Evolutionary conservation across 1,140 invertebrate genomes (phyloP), one percentile per base, ranked within the genome.

Genomic region (Dufourea novaeangliae): DNA sequence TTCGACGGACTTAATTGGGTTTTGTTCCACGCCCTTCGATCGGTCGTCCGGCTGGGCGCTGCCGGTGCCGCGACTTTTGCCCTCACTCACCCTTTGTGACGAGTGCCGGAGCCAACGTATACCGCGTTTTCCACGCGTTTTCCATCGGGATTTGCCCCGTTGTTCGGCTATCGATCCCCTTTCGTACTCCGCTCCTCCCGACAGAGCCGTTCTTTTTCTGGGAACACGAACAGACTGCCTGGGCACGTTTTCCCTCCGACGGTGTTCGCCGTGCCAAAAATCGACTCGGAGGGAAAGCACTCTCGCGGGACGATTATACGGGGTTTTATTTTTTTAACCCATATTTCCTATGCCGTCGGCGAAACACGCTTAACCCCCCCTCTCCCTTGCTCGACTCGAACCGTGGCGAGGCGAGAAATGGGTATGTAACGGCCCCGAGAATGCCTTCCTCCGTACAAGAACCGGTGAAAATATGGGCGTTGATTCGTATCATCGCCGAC

Each of bases 11-110:
- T 83, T 84, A 84, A 84, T 84, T 84, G 82, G 82, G 77, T 84
- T 84, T 83, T 85, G 83, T 85, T 84, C 78, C 78, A 80, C 73
- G 82, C 73, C 61, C 78, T 85, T 84, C 82, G 83, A 84, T 85
- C 82, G 78, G 68, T 69, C 81, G 82, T 52, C 72, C 61, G 37
- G 57, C 69, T 63, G 78, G 61, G 62, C 61, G 66, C 41, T 79
- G 64, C 67, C 46, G 29, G 46, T 61, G 69, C 61, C 59, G 75
- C 64, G 64, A 79, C 37, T 80, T 61, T 70, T 79, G 44, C 68
- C 41, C 57, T 63, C 62, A 59, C 68, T 82, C 57, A 39, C 29
- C 46, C 57, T 61, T 78, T 73, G 78, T 52, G 68, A 80, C 83
- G 54, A 61, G 41, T 68, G 64, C 34, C 72, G 29, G 62, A 68